Conservation (phyloP, 1,140 invertebrate species). For the Streblospio benedicti region DNA sequence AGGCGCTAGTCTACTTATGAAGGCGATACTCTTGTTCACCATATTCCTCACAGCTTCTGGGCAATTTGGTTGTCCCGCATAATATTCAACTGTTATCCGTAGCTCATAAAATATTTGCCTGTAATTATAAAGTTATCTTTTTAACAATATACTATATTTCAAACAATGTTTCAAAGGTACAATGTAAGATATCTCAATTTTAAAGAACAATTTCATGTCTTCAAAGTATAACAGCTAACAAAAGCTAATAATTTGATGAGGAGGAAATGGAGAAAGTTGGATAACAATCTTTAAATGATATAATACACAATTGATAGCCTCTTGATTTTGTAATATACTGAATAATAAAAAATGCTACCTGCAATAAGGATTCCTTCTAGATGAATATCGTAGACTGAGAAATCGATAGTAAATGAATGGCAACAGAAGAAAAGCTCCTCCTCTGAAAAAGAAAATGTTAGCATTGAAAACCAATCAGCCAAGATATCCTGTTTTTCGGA, state of each 20-base stretch:
- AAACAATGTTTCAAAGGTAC: neutral
- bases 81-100: constrained; percentile 54
- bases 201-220: neutral
- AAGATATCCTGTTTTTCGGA: too few species aligned
- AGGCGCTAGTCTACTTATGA: constrained; percentile 60
- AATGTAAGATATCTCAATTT: neutral
- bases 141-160: neutral
- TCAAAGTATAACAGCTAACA: neutral
- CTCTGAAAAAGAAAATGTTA: constrained; percentile 56
- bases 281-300: neutral
- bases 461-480: too few species aligned
- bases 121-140: constrained; percentile 16
- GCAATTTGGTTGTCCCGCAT: constrained; percentile 54
- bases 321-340: neutral
- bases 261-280: neutral
- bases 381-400: constrained; percentile 75
- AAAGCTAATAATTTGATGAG: neutral
- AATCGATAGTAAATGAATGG: constrained; percentile 95
- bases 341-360: constrained; percentile 34
- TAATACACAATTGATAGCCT: neutral
- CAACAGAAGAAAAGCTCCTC: constrained; percentile 71
- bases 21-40: constrained; percentile 50
- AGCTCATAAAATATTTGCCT: constrained; percentile 77
- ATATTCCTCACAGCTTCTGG: constrained; percentile 55
- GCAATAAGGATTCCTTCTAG: constrained; percentile 88